These are phyloP conservation scores for Cylloceria caligata DNA, from an alignment of 2,888 invertebrate genomes.

Conservation along the genomic window DNA sequence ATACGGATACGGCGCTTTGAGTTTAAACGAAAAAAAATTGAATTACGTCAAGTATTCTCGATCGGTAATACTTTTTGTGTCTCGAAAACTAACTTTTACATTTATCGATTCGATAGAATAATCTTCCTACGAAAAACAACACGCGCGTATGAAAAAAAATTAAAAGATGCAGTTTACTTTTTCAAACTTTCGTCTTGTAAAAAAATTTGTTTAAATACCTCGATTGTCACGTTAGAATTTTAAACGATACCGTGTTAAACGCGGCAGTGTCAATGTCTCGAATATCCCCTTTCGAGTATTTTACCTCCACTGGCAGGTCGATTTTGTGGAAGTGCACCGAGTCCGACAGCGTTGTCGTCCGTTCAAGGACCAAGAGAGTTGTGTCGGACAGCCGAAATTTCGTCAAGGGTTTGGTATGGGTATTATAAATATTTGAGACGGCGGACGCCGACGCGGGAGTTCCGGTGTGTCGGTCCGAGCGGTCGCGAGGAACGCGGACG, in stretches of 20 bases:
- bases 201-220: neutral
- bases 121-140: too few relatives aligned
- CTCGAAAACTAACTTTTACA: too few relatives aligned
- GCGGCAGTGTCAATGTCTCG: neutral
- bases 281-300: neutral
- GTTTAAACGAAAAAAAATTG: too few relatives aligned
- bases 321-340: constrained; percentile 6
- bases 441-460: constrained; percentile 63
- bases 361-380: neutral
- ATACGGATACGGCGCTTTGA: too few relatives aligned
- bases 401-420: constrained; percentile 60
- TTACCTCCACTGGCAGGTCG: neutral
- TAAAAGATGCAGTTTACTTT: neutral
- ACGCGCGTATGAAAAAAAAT: too few relatives aligned
- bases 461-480: constrained; percentile 55
- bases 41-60: too few relatives aligned
- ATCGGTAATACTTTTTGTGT: too few relatives aligned
- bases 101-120: too few relatives aligned
- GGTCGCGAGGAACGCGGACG: constrained; percentile 54
- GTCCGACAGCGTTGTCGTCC: neutral
- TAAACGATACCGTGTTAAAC: neutral
- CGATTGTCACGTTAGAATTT: neutral
- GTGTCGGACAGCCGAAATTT: neutral
- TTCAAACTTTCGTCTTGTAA: neutral
- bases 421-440: constrained; percentile 75